Conservation (phyloP, 2,797 vertebrate genomes). For the Mormyrus hasselquistii region DNA sequence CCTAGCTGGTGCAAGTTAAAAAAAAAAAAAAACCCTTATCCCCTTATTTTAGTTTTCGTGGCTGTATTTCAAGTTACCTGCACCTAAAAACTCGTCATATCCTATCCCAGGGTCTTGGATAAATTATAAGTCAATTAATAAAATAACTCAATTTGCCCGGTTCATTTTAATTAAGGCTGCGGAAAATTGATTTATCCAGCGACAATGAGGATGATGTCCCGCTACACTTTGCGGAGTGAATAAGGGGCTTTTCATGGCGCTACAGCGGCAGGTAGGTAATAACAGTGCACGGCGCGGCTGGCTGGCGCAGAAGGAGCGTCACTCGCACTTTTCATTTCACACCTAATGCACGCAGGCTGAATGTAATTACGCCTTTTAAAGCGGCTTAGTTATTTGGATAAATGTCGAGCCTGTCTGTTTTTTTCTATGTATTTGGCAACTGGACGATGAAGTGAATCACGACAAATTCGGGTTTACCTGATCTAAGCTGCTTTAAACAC, state of each 20-base stretch:
- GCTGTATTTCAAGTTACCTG: background rate
- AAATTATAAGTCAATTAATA: constrained; percentile 56
- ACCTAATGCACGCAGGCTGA: background rate
- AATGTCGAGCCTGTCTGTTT: background rate
- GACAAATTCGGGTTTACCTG: background rate
- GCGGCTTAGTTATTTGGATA: background rate
- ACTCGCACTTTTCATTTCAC: background rate
- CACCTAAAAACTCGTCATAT: constrained; percentile 31
- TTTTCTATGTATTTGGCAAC: background rate
- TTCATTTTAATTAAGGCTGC: constrained; percentile 57
- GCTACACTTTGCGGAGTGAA: constrained; percentile 22
- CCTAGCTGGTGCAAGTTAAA: background rate
- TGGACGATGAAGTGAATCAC: background rate
- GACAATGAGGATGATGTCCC: constrained; percentile 37
- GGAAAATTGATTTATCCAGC: constrained; percentile 54
- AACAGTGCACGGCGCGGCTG: background rate
- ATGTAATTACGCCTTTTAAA: background rate
- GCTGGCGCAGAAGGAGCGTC: background rate
- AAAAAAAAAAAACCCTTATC: background rate
- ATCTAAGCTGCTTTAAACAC: background rate
- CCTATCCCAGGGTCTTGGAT: constrained; percentile 58
- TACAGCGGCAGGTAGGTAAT: background rate
- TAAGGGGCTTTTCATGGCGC: background rate
- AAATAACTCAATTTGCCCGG: constrained; percentile 41
- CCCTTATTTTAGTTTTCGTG: background rate